Percentiles rank a stretch among this genome's conserved stretches.
Conservation (phyloP, 2,113 vertebrate genomes). For the Osmerus eperlanus region DNA sequence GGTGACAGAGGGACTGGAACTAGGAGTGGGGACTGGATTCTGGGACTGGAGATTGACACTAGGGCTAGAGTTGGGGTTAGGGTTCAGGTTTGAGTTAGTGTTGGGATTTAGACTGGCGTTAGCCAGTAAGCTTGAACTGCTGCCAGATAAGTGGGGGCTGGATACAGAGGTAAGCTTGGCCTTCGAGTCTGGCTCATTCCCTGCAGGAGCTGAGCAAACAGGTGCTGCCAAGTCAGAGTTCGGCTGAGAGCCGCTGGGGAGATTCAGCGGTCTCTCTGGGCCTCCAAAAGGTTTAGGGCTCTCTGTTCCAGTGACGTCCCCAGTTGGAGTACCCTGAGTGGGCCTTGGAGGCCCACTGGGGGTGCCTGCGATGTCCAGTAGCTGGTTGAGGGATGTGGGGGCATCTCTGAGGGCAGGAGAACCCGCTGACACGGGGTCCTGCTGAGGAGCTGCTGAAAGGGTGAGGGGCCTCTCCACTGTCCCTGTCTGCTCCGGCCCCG, state of each 20-base stretch:
- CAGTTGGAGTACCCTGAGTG: constrained; percentile 44
- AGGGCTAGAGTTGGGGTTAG: constrained; percentile 34
- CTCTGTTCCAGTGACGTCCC: constrained; percentile 55
- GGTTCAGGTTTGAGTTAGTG: constrained; percentile 40
- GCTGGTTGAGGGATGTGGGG: constrained; percentile 91
- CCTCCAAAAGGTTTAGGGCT: constrained; percentile 48
- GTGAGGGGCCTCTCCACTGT: constrained; percentile 50
- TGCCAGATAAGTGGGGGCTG: constrained; percentile 38
- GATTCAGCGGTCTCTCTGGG: constrained; percentile 45
- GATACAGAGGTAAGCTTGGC: constrained; percentile 42
- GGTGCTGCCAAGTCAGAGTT: constrained; percentile 39
- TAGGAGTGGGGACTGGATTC: constrained; percentile 44
- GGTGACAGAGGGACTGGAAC: constrained; percentile 18
- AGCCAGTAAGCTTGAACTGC: constrained; percentile 44
- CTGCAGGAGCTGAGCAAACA: constrained; percentile 28
- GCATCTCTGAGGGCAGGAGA: constrained; percentile 81
- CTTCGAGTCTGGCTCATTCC: constrained; percentile 58
- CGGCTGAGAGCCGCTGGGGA: constrained; percentile 45
- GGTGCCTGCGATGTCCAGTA: constrained; percentile 85
- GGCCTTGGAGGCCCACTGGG: constrained; percentile 78
- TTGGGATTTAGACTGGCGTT: constrained; percentile 39
- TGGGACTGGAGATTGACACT: constrained; percentile 10
- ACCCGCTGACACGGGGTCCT: constrained; percentile 73
- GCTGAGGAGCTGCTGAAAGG: constrained; percentile 47
- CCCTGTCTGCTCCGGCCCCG: constrained; percentile 72